phyloP scores from a whole-genome alignment of 2,797 vertebrate genomes.

The Buphagus erythrorhynchus region DNA sequence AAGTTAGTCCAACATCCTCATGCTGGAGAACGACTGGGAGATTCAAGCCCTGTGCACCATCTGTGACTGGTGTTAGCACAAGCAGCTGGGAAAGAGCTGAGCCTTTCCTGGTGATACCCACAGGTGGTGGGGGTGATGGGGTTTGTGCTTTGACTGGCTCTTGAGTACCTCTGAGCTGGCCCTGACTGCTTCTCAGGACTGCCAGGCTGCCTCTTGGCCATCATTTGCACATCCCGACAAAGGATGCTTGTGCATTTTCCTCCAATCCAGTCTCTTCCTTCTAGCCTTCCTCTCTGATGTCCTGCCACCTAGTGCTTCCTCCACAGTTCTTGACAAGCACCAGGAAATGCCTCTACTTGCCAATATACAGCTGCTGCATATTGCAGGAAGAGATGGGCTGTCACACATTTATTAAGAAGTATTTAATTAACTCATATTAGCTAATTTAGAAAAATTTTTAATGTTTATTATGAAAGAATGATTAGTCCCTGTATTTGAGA shows the following conservation, averaged over 20 bases:
- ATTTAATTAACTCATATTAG: not conserved
- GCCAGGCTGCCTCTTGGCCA: not conserved
- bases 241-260: not conserved
- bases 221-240: not conserved
- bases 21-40: not conserved
- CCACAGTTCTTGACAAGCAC: not conserved
- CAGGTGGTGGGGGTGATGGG: not conserved
- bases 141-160: not conserved
- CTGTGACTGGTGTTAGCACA: not conserved
- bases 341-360: not conserved
- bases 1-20: fast-evolving
- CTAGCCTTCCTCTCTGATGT: not conserved
- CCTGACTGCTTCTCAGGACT: not conserved
- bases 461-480: not conserved
- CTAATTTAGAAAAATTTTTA: not conserved
- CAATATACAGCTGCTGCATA: not conserved
- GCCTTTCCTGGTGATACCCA: not conserved
- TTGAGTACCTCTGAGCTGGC: not conserved
- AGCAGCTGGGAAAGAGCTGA: not conserved
- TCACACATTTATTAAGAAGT: not conserved
- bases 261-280: not conserved
- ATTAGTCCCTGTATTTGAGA: not conserved
- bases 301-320: not conserved
- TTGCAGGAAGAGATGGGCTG: not conserved
- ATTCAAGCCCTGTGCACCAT: not conserved